Evolutionary conservation across 2,797 vertebrate genomes (phyloP), one percentile per base, ranked within the genome.

Genomic region (Centroberyx gerrardi): DNA sequence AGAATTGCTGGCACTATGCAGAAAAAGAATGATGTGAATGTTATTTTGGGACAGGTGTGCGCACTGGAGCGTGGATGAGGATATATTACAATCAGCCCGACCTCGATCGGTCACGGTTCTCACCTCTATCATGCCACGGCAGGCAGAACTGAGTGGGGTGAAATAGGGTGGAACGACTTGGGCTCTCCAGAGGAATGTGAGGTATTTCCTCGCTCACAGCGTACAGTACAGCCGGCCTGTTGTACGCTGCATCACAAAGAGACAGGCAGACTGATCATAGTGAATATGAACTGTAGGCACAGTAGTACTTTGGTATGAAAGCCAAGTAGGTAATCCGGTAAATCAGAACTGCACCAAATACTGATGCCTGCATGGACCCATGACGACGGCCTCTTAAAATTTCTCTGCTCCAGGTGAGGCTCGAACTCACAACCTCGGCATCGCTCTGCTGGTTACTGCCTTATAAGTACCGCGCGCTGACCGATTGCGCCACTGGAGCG

Each of bases 151-250:
- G 38, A 68, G 61, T 38, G 27, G 31, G 8, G 58, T 77, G 75
- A 62, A 82, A 73, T 78, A 31, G 64, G 62, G 56, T 42, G 36
- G 68, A 85, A 81, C 18, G 9, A 64, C 65, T 52, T 36, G 68
- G 29, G 61, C 68, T 77, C 59, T 63, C 67, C 22, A 62, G 66
- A 78, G 74, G 77, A 71, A 88, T 83, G 83, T 72, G 53, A 59
- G 58, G 78, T 66, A 83, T 87, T 87, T 86, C 80, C 83, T 38
- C 28, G 71, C 76, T 85, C 80, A 82, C 18, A 28, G 73, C 75
- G 76, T 60, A 36, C 60, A 56, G 36, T 42, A 59, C 52, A 14
- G 51, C 40, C 14, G 31, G 33, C 29, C 28, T 22, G 2, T 22
- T 55, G 55, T 5, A 59, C 28, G 1, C 10, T 56, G 29, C 8